Evolutionary conservation across 1,140 invertebrate genomes (phyloP).

Genomic region (Diprion similis): DNA sequence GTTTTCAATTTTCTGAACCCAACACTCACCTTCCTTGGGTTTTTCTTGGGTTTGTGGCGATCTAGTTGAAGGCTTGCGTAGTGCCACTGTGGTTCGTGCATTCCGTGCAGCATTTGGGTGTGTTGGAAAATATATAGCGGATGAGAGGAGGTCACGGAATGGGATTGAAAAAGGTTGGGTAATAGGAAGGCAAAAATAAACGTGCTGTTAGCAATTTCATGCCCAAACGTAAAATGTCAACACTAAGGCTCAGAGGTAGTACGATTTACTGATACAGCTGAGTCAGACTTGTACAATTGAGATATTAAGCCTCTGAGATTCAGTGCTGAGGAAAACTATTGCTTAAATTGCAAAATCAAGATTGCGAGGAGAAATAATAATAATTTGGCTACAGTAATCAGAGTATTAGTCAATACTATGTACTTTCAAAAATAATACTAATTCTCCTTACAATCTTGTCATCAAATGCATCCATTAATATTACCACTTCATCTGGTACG

Average conservation of each 20-base stretch:
- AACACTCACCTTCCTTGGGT: slow-evolving; percentile 59
- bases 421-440: slow-evolving; percentile 14
- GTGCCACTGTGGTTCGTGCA: slow-evolving; percentile 55
- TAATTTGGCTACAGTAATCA: slow-evolving; percentile 8
- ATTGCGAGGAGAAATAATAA: slow-evolving; percentile 1
- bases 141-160: slow-evolving; percentile 5
- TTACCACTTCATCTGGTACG: background rate
- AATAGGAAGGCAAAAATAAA: slow-evolving; percentile 48
- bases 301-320: background rate
- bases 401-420: slow-evolving; percentile 17
- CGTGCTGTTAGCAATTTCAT: slow-evolving; percentile 57
- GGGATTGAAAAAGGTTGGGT: slow-evolving; percentile 20
- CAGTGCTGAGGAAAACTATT: background rate
- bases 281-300: background rate
- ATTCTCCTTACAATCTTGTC: background rate
- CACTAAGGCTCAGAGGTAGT: background rate
- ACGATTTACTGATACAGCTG: background rate
- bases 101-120: slow-evolving; percentile 56
- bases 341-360: background rate
- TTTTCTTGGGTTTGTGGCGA: slow-evolving; percentile 55
- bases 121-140: slow-evolving; percentile 21
- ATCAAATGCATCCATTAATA: slow-evolving; percentile 1
- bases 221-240: slow-evolving; percentile 36
- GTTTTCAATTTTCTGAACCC: background rate
- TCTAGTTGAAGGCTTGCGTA: slow-evolving; percentile 57